Base-by-base conservation (phyloP, 2,888 invertebrate genomes). In the Bhutanitis thaidina region DNA sequence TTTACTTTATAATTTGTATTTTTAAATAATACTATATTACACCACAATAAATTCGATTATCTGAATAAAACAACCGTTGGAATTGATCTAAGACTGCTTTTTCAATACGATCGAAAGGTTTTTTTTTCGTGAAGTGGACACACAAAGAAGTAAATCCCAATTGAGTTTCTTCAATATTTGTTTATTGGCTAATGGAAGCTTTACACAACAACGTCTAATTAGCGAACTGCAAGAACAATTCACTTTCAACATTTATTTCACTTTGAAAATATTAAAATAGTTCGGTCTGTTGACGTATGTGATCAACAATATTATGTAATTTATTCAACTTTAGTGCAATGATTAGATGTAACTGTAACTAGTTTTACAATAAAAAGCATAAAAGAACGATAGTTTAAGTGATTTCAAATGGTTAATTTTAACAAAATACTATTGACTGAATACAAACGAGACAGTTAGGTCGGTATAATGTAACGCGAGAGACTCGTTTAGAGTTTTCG, bases 241-340 rank as follows among this genome's bases (percentile, higher is more conserved):
- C n/a, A n/a, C n/a, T n/a, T n/a, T n/a, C n/a, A n/a, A n/a, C n/a
- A n/a, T n/a, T n/a, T n/a, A n/a, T n/a, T n/a, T n/a, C n/a, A n/a
- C n/a, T 62, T 65, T 56, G 54, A 56, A 62, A 65, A 65, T 59
- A 64, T 64, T 34, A 13, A 46, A 43, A 37, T 29, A 30, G 15
- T 43, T 50, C 39, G 41, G 48, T 52, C 44, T n/a, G 15, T 43
- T 43, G 25, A 29, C 72, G 70, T 74, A 71, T 74, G 80, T 80
- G 80, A 82, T 79, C 74, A 79, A 80, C 74, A 75, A 74, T 75
- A 73, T 78, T 71, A 63, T 80, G 79, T 87, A 85, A 86, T 81
- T 86, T 84, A 86, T 87, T 85, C 78, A 86, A 86, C 76, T 80
- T 86, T 88, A 88, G 89, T 89, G 89, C 89, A 89, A 89, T 89